Percentiles rank a stretch among this genome's conserved stretches.
Evolutionary conservation across 2,888 invertebrate genomes (phyloP).

Genomic region (Cyclophora punctaria): DNA sequence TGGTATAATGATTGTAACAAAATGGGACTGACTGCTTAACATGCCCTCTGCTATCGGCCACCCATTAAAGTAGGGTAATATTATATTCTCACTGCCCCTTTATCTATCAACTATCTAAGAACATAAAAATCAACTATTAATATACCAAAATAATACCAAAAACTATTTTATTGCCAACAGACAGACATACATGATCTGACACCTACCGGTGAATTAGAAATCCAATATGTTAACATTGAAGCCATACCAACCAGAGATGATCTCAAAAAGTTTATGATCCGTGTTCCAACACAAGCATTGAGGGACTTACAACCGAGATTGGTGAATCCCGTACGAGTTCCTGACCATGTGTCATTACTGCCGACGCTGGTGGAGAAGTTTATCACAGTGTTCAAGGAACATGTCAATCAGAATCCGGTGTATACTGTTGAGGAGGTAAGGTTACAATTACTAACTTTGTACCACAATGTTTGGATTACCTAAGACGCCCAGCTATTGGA

Average conservation of each 20-base stretch:
- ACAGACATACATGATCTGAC: conserved; percentile 83
- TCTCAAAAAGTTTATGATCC: conserved; percentile 78
- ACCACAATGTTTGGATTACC: no score
- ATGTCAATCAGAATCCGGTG: conserved; percentile 80
- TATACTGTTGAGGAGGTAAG: conserved; percentile 75
- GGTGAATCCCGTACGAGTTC: conserved; percentile 41
- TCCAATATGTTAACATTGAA: conserved; percentile 88
- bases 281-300: conserved; percentile 86
- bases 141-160: no score
- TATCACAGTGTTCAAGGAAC: conserved; percentile 86
- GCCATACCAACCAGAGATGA: conserved; percentile 79
- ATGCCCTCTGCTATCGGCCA: no score
- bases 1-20: no score
- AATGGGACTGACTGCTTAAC: no score
- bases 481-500: no score
- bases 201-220: conserved; percentile 78
- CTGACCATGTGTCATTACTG: conserved; percentile 63
- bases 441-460: no score
- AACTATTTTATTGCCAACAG: conserved; percentile 34
- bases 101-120: no score
- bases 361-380: conserved; percentile 89
- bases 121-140: no score
- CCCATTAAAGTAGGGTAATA: no score
- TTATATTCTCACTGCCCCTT: no score
- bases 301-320: conserved; percentile 77